phyloP scores from a whole-genome alignment of 2,888 invertebrate genomes.

The Ophonus ardosiacus region DNA sequence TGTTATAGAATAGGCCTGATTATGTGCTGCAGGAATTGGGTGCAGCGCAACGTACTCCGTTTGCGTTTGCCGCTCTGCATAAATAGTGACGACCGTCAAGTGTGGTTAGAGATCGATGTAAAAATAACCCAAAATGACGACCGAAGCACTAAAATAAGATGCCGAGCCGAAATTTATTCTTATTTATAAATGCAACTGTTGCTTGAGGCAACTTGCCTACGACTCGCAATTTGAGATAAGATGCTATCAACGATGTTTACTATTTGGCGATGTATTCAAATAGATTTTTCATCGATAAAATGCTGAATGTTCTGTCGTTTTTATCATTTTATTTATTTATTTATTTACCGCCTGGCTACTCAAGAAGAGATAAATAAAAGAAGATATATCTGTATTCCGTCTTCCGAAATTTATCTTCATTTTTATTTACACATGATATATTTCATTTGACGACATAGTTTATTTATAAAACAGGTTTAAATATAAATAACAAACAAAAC shows the following conservation, averaged over 20 bases:
- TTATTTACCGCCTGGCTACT: not conserved
- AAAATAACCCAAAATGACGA: slow-evolving; percentile 45
- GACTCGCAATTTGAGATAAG: slow-evolving; percentile 20
- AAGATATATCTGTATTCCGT: not conserved
- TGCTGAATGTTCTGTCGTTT: not conserved
- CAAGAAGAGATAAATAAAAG: not conserved
- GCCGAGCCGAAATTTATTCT: slow-evolving; percentile 50
- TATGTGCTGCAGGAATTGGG: no score
- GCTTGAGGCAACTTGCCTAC: not conserved
- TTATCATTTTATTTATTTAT: not conserved
- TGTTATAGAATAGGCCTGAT: no score
- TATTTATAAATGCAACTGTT: slow-evolving; percentile 56
- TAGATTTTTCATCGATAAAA: not conserved
- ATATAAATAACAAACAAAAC: no score
- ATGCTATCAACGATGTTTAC: slow-evolving; percentile 2
- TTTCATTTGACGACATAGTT: no score
- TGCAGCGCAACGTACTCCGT: no score
- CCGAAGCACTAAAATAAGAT: slow-evolving; percentile 44
- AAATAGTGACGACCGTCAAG: slow-evolving; percentile 35
- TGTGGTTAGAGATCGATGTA: slow-evolving; percentile 2
- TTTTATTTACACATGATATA: no score
- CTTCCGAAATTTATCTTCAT: not conserved
- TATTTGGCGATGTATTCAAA: slow-evolving; percentile 9
- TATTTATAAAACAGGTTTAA: no score
- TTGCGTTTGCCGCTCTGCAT: not conserved